phyloP scores from a whole-genome alignment of 2,888 invertebrate species.

The Thera obeliscata region DNA sequence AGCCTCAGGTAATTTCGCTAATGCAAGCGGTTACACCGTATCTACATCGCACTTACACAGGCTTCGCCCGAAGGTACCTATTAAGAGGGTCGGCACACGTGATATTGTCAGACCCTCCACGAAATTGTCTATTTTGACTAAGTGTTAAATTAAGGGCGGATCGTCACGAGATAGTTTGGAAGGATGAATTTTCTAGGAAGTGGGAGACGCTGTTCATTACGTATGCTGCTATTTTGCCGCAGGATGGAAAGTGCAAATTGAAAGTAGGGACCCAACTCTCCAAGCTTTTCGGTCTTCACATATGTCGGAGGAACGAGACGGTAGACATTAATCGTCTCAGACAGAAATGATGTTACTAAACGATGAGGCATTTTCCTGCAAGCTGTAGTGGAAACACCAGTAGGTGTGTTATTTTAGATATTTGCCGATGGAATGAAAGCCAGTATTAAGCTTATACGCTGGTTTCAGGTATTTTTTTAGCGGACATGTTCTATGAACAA shows the following conservation, averaged over 20 bases:
- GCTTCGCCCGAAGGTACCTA: conserved; percentile 70
- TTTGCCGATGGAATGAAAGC: neutral
- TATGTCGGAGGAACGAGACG: neutral
- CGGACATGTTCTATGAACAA: neutral
- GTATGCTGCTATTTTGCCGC: conserved; percentile 23
- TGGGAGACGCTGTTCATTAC: conserved; percentile 22
- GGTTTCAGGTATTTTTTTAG: too few species aligned
- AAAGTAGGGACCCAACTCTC: conserved; percentile 15
- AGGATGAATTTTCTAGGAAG: conserved; percentile 49
- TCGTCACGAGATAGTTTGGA: conserved; percentile 50
- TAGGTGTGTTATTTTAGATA: neutral
- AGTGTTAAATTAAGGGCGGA: conserved; percentile 68
- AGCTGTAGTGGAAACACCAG: neutral
- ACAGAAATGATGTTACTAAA: neutral
- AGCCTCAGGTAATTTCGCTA: conserved; percentile 82
- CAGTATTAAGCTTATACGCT: neutral
- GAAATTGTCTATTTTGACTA: conserved; percentile 72
- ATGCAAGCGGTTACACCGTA: conserved; percentile 82
- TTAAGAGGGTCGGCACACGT: conserved; percentile 74
- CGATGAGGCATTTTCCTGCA: neutral
- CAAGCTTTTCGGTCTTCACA: neutral
- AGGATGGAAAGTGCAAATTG: conserved; percentile 31
- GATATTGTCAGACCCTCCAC: conserved; percentile 68
- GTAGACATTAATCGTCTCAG: neutral
- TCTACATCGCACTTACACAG: conserved; percentile 78